Conservation (phyloP, 2,797 vertebrate genomes). For the Neoniphon sammara region DNA sequence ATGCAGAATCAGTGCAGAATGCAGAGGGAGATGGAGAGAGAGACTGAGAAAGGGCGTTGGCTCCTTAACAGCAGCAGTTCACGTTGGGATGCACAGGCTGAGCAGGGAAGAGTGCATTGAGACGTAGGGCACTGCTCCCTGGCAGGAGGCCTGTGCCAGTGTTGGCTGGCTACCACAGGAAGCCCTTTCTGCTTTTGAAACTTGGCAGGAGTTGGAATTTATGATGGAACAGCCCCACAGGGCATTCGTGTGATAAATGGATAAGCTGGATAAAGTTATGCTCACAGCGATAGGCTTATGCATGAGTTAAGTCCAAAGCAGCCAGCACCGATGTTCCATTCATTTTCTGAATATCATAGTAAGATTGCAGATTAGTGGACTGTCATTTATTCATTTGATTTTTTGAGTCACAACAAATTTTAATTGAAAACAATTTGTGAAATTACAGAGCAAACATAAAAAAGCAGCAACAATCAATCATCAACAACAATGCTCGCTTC, state of each 20-base stretch:
- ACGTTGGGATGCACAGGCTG: conserved; percentile 60
- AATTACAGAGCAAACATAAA: conserved; percentile 62
- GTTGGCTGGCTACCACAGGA: conserved; percentile 67
- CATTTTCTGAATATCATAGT: conserved; percentile 41
- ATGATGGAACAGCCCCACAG: conserved; percentile 65
- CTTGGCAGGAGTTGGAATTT: conserved; percentile 69
- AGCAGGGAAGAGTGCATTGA: conserved; percentile 49
- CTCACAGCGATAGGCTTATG: conserved; percentile 66
- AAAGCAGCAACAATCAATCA: conserved; percentile 55
- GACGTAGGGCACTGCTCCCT: conserved; percentile 59
- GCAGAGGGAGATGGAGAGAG: conserved; percentile 28
- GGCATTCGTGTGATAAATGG: conserved; percentile 71
- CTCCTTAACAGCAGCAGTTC: conserved; percentile 56
- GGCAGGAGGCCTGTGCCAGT: conserved; percentile 63
- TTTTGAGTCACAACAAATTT: conserved; percentile 25
- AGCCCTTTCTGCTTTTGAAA: conserved; percentile 64
- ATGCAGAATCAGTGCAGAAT: conserved; percentile 34
- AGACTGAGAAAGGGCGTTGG: conserved; percentile 35
- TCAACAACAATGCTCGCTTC: conserved; percentile 28
- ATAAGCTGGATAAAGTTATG: conserved; percentile 68
- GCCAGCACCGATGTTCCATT: conserved; percentile 44
- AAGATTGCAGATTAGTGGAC: conserved; percentile 26
- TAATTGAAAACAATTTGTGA: conserved; percentile 23
- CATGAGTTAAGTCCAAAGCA: conserved; percentile 51
- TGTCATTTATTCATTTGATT: conserved; percentile 49